A percentile compares a stretch with the other conserved stretches of the same genome.
Evolutionary conservation across 1,140 invertebrate genomes (phyloP).

Genomic region (Gryllus bimaculatus): DNA sequence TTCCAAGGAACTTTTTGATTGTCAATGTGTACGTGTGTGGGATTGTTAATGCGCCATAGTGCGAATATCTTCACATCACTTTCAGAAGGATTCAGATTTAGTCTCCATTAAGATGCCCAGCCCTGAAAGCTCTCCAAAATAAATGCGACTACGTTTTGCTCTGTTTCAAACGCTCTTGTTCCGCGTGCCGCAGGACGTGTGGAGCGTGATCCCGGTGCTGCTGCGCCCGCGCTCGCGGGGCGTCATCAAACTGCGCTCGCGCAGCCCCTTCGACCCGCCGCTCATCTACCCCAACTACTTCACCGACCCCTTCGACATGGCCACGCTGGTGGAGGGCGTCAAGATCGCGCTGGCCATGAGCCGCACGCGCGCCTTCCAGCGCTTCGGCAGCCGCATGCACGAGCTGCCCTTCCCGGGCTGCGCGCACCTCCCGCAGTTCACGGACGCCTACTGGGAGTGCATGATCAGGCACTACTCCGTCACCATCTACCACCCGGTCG

Average conservation of each 20-base stretch:
- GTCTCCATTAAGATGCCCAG: no score
- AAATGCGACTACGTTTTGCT: no score
- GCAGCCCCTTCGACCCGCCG: conserved; percentile 82
- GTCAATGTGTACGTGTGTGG: no score
- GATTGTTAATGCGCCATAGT: no score
- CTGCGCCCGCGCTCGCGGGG: conserved; percentile 72
- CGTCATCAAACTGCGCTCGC: conserved; percentile 63
- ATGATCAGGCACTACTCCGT: conserved; percentile 70
- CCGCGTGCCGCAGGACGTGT: conserved; percentile 45
- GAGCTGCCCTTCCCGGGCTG: conserved; percentile 61
- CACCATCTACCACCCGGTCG: conserved; percentile 80
- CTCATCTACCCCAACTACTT: conserved; percentile 90
- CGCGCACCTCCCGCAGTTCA: conserved; percentile 48
- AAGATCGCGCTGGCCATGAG: conserved; percentile 68
- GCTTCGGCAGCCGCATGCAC: conserved; percentile 56
- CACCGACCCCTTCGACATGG: conserved; percentile 65
- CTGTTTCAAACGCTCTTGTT: not conserved
- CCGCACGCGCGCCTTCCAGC: conserved; percentile 53
- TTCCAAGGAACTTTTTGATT: no score
- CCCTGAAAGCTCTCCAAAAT: no score
- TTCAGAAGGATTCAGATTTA: no score
- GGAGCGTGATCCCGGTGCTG: conserved; percentile 78
- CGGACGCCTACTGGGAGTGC: conserved; percentile 72
- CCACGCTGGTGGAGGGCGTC: conserved; percentile 70
- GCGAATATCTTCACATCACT: no score